phyloP scores from a whole-genome alignment of 2,797 vertebrate species.

The Epinephelus awoara region DNA sequence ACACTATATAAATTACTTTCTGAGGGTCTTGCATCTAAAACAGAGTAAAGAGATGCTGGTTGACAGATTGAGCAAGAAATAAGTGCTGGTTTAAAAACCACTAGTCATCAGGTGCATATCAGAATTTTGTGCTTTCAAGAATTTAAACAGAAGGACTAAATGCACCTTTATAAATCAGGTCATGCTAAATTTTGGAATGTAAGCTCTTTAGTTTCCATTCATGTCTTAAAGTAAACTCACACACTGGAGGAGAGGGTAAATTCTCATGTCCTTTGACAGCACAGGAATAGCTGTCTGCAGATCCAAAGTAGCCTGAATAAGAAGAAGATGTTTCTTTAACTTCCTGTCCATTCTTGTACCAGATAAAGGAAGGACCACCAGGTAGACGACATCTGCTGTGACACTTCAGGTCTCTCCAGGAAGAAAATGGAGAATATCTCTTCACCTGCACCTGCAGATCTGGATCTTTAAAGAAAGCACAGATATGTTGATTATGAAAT shows the following conservation, averaged over 20 bases:
- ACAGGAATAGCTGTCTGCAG: conserved; percentile 13
- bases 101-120: no score
- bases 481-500: no score
- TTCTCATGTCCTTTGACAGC: conserved; percentile 2
- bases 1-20: no score
- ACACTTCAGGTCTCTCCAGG: not conserved
- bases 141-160: no score
- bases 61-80: no score
- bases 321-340: not conserved
- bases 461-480: not conserved
- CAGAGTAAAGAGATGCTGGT: no score
- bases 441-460: conserved; percentile 24
- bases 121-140: no score
- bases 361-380: conserved; percentile 5
- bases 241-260: not conserved
- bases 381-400: conserved; percentile 5
- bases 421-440: not conserved
- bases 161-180: no score
- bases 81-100: no score
- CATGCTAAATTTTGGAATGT: no score
- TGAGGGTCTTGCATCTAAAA: no score
- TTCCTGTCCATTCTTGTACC: conserved; percentile 26
- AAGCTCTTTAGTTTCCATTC: no score
- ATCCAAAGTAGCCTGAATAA: accelerated
- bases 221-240: conserved; percentile 26